These are phyloP conservation scores for Cebidichthys violaceus DNA, from an alignment of 2,113 vertebrate genomes.

Conservation along the genomic window DNA sequence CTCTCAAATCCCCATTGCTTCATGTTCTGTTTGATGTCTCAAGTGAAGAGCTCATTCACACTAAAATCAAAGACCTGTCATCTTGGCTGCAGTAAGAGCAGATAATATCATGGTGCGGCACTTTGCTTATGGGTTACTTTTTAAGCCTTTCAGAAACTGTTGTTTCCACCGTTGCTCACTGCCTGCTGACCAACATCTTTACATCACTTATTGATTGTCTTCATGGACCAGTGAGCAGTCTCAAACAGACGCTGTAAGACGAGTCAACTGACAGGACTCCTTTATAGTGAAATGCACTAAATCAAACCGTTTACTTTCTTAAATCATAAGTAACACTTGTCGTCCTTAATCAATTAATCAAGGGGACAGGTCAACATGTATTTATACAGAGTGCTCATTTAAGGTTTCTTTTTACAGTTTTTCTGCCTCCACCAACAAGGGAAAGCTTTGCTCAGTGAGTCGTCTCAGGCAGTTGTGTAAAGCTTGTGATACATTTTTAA, in stretches of 20 bases:
- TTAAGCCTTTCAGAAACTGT: slow-evolving; percentile 61
- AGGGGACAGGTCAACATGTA: background rate
- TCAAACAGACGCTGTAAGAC: background rate
- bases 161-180: slow-evolving; percentile 38
- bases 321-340: background rate
- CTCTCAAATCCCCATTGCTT: slow-evolving; percentile 81
- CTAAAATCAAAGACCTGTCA: slow-evolving; percentile 82
- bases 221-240: slow-evolving; percentile 6
- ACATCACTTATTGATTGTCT: slow-evolving; percentile 19
- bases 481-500: background rate
- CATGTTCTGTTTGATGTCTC: slow-evolving; percentile 84
- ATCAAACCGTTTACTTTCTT: background rate
- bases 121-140: slow-evolving; percentile 52
- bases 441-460: background rate
- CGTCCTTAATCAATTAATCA: background rate
- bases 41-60: slow-evolving; percentile 74
- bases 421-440: background rate
- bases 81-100: slow-evolving; percentile 71
- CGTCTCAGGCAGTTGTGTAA: background rate
- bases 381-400: background rate
- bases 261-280: background rate
- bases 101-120: slow-evolving; percentile 72
- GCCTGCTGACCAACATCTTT: slow-evolving; percentile 39
- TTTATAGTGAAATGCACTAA: background rate
- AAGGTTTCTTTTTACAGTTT: background rate